Evolutionary conservation across 2,888 invertebrate genomes (phyloP).

Genomic region (Lasioglossum figueresi): DNA sequence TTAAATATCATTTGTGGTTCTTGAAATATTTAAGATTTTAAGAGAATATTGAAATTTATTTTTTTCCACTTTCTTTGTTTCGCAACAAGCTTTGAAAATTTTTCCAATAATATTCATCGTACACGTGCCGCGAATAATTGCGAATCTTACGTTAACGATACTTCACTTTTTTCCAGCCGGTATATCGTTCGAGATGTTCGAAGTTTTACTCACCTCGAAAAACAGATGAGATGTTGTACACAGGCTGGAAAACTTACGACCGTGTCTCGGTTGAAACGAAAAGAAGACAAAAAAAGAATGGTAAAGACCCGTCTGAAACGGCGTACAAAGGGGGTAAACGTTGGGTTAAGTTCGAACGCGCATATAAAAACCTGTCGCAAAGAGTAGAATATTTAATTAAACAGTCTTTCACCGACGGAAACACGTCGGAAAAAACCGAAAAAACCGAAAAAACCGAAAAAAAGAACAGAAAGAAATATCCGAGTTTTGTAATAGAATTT

Average conservation of each 20-base stretch:
- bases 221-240: background rate
- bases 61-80: background rate
- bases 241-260: background rate
- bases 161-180: background rate
- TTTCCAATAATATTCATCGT: background rate
- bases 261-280: background rate
- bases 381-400: slow-evolving; percentile 4
- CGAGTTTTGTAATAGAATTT: slow-evolving; percentile 4
- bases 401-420: background rate
- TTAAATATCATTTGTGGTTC: too few relatives aligned
- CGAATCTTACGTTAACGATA: background rate
- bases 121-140: too few relatives aligned
- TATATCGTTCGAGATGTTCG: background rate
- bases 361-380: background rate
- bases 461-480: background rate
- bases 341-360: background rate
- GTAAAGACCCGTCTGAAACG: background rate
- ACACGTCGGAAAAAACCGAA: background rate
- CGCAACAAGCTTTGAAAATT: background rate
- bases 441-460: background rate
- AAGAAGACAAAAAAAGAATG: background rate
- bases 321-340: background rate
- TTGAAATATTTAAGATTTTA: too few relatives aligned
- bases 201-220: background rate
- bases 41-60: too few relatives aligned